These are phyloP conservation scores for Elmis aenea DNA, from an alignment of 2,888 invertebrate species.

Conservation along the genomic window DNA sequence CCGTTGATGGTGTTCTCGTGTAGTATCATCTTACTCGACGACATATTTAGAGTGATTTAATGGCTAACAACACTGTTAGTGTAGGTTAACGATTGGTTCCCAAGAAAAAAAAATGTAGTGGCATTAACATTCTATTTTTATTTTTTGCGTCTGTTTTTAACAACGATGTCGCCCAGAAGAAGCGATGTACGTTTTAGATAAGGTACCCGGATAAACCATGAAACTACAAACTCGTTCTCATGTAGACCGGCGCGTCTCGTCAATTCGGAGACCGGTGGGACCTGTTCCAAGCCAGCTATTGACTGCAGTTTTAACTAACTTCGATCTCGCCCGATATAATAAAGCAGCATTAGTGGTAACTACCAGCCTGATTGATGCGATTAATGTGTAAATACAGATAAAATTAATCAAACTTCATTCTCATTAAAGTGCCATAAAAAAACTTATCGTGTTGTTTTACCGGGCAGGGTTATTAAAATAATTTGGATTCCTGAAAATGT, in stretches of 20 bases:
- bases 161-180: conserved; percentile 21
- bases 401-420: no score
- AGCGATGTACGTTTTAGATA: conserved; percentile 18
- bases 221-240: conserved; percentile 15
- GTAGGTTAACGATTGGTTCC: conserved; percentile 3
- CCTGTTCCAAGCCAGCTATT: no score
- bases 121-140: conserved; percentile 16
- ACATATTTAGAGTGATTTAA: not conserved
- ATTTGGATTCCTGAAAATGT: no score
- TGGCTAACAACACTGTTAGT: not conserved
- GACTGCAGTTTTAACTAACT: not conserved
- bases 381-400: no score
- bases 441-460: no score
- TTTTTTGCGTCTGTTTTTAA: conserved; percentile 18
- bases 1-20: no score
- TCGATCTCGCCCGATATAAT: no score
- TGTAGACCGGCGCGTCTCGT: conserved; percentile 11
- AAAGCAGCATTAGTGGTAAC: no score
- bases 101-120: conserved; percentile 10
- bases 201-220: conserved; percentile 18
- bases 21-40: no score
- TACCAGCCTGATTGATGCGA: no score
- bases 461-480: no score
- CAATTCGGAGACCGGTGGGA: conserved; percentile 12
- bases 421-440: no score